phyloP scores from a whole-genome alignment of 2,797 vertebrate species.

The Acomys russatus region DNA sequence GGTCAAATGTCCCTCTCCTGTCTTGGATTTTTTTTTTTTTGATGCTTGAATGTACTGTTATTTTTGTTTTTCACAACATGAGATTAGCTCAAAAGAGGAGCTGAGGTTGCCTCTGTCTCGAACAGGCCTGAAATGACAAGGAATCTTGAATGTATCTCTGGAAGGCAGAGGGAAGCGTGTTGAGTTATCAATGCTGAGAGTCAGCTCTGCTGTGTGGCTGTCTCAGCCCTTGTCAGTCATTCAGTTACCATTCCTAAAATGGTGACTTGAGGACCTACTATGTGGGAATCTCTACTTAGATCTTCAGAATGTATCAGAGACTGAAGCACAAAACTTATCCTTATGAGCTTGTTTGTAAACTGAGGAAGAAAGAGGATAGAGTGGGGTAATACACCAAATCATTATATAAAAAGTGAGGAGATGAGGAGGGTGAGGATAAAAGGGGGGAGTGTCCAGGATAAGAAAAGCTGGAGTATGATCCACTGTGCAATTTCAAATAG shows the following conservation, averaged over 20 bases:
- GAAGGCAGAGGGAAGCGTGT: neutral
- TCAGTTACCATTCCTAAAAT: neutral
- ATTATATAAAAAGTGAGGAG: neutral
- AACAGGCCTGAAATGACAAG: neutral
- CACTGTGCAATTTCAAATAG: neutral
- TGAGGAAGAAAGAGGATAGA: neutral
- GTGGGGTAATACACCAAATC: neutral
- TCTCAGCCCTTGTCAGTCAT: rapidly evolving
- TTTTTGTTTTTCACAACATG: neutral
- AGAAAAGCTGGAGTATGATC: neutral
- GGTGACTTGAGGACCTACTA: neutral
- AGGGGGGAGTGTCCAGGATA: too few relatives aligned
- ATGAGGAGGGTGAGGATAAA: rapidly evolving
- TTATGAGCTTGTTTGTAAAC: rapidly evolving
- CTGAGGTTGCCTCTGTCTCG: neutral
- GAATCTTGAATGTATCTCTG: neutral
- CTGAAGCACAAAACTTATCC: neutral
- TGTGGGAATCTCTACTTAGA: neutral
- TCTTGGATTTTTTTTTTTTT: neutral
- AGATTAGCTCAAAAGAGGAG: neutral
- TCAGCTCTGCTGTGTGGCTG: neutral
- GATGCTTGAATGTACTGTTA: too few relatives aligned
- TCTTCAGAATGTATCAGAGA: neutral
- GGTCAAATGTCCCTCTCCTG: rapidly evolving
- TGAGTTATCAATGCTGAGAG: rapidly evolving